Evolutionary conservation across 1,140 invertebrate species (phyloP).

Genomic region (Drosophila nasuta): DNA sequence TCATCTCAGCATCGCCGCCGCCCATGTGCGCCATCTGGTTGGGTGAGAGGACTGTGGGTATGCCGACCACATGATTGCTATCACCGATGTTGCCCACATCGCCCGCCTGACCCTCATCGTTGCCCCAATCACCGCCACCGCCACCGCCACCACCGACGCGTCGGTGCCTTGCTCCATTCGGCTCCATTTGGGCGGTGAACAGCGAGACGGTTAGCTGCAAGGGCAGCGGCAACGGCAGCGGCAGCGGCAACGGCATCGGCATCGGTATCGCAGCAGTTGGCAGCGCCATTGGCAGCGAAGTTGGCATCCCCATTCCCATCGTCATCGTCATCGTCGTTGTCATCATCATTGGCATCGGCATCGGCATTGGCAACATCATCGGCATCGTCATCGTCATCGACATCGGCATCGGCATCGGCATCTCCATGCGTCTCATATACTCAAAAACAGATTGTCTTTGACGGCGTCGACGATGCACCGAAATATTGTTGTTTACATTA

Average conservation of each 20-base stretch:
- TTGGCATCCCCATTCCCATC: background rate
- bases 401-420: constrained; percentile 9
- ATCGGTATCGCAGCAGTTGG: background rate
- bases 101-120: constrained; percentile 14
- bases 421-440: constrained; percentile 28
- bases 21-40: constrained; percentile 43
- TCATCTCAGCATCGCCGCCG: constrained; percentile 49
- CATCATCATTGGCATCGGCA: background rate
- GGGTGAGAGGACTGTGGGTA: constrained; percentile 6
- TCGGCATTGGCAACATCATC: background rate
- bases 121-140: background rate
- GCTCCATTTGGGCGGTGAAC: constrained; percentile 1
- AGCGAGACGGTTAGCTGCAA: background rate
- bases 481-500: background rate
- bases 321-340: background rate
- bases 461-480: constrained; percentile 11
- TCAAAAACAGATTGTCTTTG: constrained; percentile 18
- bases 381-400: background rate
- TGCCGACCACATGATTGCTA: constrained; percentile 36
- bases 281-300: background rate
- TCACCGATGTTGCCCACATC: constrained; percentile 30
- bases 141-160: too few relatives aligned
- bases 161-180: background rate
- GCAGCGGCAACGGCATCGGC: background rate
- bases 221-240: constrained; percentile 16